A percentile compares a stretch with the other conserved stretches of the same genome.
phyloP scores from a whole-genome alignment of 1,140 invertebrate genomes.

The Rhyacophila brunnea region DNA sequence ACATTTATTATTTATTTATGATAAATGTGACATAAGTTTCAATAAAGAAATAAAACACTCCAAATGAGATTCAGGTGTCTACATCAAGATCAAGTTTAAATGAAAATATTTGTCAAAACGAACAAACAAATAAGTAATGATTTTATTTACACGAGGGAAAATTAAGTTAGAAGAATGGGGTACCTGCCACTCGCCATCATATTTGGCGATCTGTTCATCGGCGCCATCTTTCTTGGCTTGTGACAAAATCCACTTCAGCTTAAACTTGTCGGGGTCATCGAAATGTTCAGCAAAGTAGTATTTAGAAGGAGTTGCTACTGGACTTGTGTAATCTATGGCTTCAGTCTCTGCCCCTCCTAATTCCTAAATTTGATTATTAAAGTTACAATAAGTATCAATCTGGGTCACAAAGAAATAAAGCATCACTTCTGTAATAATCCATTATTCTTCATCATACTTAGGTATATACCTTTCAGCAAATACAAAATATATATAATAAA shows the following conservation, averaged over 20 bases:
- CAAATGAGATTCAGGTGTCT: too few relatives aligned
- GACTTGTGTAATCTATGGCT: constrained; percentile 55
- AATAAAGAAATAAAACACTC: too few relatives aligned
- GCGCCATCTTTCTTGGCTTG: constrained; percentile 91
- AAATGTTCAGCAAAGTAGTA: constrained; percentile 88
- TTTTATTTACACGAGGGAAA: too few relatives aligned
- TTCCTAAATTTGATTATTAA: constrained; percentile 11
- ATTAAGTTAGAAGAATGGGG: too few relatives aligned
- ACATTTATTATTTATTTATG: neutral
- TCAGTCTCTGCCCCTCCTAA: constrained; percentile 26
- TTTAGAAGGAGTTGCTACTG: constrained; percentile 57
- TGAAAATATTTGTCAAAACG: too few relatives aligned
- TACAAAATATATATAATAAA: too few relatives aligned
- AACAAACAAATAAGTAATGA: too few relatives aligned
- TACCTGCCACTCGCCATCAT: constrained; percentile 79
- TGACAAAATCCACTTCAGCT: constrained; percentile 83
- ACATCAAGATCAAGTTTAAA: too few relatives aligned
- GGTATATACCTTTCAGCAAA: too few relatives aligned
- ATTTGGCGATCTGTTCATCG: constrained; percentile 91
- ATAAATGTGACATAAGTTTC: too few relatives aligned
- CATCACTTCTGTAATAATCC: too few relatives aligned
- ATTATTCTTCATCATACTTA: too few relatives aligned
- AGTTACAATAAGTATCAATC: neutral
- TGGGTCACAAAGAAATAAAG: neutral
- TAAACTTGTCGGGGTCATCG: constrained; percentile 74